phyloP scores from a whole-genome alignment of 2,113 vertebrate genomes.

The Oncorhynchus masou region DNA sequence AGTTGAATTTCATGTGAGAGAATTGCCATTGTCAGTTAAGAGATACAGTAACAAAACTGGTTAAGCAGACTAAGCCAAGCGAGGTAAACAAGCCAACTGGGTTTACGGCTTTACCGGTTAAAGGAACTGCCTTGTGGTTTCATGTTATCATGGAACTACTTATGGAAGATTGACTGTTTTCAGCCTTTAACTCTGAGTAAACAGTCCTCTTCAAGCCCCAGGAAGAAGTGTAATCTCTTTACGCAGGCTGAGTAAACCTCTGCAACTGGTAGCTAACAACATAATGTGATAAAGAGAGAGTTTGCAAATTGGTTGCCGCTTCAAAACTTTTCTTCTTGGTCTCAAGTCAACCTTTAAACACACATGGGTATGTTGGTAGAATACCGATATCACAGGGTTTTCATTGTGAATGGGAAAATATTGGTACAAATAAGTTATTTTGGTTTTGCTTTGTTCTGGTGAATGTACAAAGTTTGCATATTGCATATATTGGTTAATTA shows the following conservation, averaged over 20 bases:
- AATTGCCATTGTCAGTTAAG: not conserved
- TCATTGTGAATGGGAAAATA: not conserved
- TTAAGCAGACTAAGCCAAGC: not conserved
- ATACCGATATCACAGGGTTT: not conserved
- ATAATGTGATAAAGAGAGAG: slow-evolving; percentile 14
- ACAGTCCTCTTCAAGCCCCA: not conserved
- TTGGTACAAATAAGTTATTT: not conserved
- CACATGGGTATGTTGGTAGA: not conserved
- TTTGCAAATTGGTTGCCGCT: not conserved
- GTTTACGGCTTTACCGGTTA: not conserved
- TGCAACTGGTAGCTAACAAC: not conserved
- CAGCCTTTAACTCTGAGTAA: not conserved
- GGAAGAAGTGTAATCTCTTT: slow-evolving; percentile 5
- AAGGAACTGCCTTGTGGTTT: not conserved
- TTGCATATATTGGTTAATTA: slow-evolving; percentile 10
- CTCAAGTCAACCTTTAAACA: not conserved
- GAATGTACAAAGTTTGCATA: not conserved
- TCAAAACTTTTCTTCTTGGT: slow-evolving; percentile 2
- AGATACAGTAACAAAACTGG: not conserved
- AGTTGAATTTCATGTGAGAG: not conserved
- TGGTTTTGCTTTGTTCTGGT: not conserved
- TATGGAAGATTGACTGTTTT: not conserved
- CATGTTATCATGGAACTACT: not conserved
- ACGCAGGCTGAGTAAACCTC: slow-evolving; percentile 7
- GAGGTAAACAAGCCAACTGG: not conserved